These are phyloP conservation scores for Trematomus bernacchii DNA, from an alignment of 2,797 vertebrate species.

Conservation along the genomic window DNA sequence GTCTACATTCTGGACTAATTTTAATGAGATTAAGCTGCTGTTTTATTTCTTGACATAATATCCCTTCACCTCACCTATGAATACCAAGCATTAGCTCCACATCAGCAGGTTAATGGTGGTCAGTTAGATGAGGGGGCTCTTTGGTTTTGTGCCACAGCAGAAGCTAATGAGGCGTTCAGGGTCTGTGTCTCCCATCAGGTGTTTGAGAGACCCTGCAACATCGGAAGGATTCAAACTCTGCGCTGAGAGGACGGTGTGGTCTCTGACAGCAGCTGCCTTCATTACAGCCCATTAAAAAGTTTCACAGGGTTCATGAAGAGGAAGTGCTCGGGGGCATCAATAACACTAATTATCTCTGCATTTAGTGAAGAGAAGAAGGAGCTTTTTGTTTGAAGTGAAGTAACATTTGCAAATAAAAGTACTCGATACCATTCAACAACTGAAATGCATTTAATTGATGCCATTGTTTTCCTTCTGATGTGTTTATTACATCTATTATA, in stretches of 20 bases:
- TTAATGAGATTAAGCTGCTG: constrained; percentile 8
- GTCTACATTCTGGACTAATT: background rate
- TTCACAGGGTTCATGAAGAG: constrained; percentile 54
- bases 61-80: constrained; percentile 16
- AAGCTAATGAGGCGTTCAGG: constrained; percentile 75
- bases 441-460: no score
- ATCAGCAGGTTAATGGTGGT: constrained; percentile 56
- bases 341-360: constrained; percentile 61
- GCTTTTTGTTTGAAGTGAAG: constrained; percentile 28
- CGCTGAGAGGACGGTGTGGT: constrained; percentile 44
- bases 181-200: constrained; percentile 65
- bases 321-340: constrained; percentile 37
- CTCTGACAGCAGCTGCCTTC: constrained; percentile 67
- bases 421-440: no score
- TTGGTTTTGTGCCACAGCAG: constrained; percentile 40
- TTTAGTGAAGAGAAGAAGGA: constrained; percentile 27
- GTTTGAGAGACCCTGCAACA: constrained; percentile 45
- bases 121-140: constrained; percentile 49
- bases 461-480: no score
- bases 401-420: constrained; percentile 30
- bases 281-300: constrained; percentile 75
- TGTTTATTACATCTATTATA: no score
- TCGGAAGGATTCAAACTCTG: constrained; percentile 47
- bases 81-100: constrained; percentile 16
- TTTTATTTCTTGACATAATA: constrained; percentile 22